phyloP scores from a whole-genome alignment of 2,797 vertebrate species.

The Vireo griseus region DNA sequence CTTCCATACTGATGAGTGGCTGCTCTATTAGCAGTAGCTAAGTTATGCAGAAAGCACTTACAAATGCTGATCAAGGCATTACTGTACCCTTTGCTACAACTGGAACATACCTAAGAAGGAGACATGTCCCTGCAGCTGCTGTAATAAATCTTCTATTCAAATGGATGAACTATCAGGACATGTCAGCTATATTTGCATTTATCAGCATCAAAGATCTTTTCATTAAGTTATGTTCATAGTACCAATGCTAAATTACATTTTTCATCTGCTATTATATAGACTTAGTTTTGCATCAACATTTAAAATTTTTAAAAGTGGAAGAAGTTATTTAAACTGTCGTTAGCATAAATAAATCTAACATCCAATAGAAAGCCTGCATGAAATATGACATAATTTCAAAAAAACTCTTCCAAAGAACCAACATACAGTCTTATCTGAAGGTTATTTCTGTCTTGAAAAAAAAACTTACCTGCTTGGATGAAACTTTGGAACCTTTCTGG shows the following conservation, averaged over 20 bases:
- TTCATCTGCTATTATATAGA: not conserved
- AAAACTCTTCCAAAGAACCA: not conserved
- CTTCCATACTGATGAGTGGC: not conserved
- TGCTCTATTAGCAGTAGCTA: not conserved
- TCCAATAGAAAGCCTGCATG: not conserved
- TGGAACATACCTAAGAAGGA: not conserved
- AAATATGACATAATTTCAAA: not conserved
- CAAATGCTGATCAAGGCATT: not conserved
- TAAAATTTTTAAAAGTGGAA: not conserved
- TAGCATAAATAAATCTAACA: not conserved
- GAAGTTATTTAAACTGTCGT: not conserved
- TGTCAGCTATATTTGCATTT: not conserved
- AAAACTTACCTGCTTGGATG: not conserved
- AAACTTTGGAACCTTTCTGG: not conserved
- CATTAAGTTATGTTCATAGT: not conserved
- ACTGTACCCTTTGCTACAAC: not conserved
- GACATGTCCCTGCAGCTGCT: not conserved
- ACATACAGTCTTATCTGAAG: not conserved
- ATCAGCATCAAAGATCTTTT: not conserved
- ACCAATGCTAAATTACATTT: not conserved
- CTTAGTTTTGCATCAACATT: not conserved
- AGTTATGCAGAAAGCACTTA: not conserved
- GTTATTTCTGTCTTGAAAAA: not conserved
- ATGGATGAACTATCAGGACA: not conserved
- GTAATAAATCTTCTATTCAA: not conserved